Conservation (phyloP, 2,113 vertebrate species). For the Serilophus lunatus region DNA sequence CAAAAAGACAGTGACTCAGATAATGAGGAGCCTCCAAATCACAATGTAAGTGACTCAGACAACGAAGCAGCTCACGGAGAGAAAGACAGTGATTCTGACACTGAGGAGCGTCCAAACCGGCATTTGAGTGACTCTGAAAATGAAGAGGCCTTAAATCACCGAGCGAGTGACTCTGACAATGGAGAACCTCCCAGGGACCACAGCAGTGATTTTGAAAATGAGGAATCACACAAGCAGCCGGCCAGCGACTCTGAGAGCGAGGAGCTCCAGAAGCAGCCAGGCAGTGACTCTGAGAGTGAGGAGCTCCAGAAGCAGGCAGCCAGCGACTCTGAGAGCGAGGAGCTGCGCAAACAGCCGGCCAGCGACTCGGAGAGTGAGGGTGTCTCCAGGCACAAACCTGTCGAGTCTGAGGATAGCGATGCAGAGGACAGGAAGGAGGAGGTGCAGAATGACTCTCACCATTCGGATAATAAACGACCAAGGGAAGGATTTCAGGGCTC, state of each 20-base stretch:
- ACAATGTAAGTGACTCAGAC: constrained; percentile 70
- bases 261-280: neutral
- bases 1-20: constrained; percentile 72
- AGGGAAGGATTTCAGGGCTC: constrained; percentile 66
- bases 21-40: constrained; percentile 65
- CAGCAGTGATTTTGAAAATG: constrained; percentile 78
- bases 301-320: constrained; percentile 18
- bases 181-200: constrained; percentile 70
- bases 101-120: constrained; percentile 57
- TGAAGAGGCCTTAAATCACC: constrained; percentile 67
- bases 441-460: constrained; percentile 52
- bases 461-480: constrained; percentile 33
- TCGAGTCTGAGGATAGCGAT: constrained; percentile 78
- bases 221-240: constrained; percentile 10
- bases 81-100: constrained; percentile 79
- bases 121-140: constrained; percentile 71
- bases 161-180: constrained; percentile 77
- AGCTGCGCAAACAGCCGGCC: constrained; percentile 4
- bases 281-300: constrained; percentile 65
- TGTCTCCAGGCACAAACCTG: constrained; percentile 59
- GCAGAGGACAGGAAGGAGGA: constrained; percentile 64
- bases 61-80: constrained; percentile 75
- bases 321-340: constrained; percentile 65
- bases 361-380: constrained; percentile 70
- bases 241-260: constrained; percentile 70